Evolutionary conservation across 2,113 vertebrate genomes (phyloP), one percentile per base, ranked within the genome.

Genomic region (Dendrocopos noguchii): DNA sequence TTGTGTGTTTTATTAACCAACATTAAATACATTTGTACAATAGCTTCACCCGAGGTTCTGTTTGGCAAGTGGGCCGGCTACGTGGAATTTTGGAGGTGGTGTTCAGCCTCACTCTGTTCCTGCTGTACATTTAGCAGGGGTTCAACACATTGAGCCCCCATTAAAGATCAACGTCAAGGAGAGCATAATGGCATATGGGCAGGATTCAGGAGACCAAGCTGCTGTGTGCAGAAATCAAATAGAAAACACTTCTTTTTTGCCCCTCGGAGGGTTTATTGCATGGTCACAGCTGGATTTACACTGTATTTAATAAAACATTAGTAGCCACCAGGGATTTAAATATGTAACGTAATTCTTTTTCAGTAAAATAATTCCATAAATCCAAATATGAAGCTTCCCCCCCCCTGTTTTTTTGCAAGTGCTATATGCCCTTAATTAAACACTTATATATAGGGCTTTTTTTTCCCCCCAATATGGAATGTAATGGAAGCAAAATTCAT

Each of bases 291-390:
- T 98, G 97, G 96, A 97, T 97, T 97, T 97, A 96, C 96, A 97
- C 91, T 95, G 95, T 97, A 97, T 98, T 98, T 98, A 98, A 98
- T 98, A 98, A 98, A 98, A 97, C 93, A 97, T 97, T 97, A 98
- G 96, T 96, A 97, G 96, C 72, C 98, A 97, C 96, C 78, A 92
- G 97, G 96, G 97, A 95, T 96, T 97, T 97, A 97, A 97, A 98
- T 97, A 97, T 97, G 97, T 97, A 98, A 97, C 91, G 88, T 96
- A 97, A 97, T 97, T 98, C 97, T 92, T 82, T 97, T 98, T 97
- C 97, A 94, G 96, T 98, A 97, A 97, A 97, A 97, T 97, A 97
- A 97, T 98, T 98, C 97, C 96, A 98, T 98, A 98, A 98, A 98
- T 98, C 97, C 94, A 97, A 98, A 98, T 97, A 97, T 93, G 96